Evolutionary conservation across 2,888 invertebrate species (phyloP).

Genomic region (Neuroscelio doddi): DNA sequence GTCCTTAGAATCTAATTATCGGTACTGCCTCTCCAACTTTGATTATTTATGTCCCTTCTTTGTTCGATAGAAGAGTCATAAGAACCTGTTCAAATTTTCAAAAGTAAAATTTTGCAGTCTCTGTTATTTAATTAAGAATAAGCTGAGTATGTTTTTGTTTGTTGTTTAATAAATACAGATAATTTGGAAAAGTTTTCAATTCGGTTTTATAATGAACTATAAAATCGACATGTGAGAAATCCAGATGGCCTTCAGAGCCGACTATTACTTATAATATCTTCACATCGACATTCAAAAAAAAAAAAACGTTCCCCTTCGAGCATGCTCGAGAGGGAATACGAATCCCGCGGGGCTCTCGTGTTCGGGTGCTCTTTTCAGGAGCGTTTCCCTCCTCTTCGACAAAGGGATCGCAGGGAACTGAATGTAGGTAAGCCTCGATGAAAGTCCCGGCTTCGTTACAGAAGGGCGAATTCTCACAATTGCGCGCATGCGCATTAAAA

Average conservation of each 20-base stretch:
- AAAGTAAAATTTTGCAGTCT: too few species aligned
- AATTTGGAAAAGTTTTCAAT: too few species aligned
- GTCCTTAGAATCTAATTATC: slow-evolving; percentile 64
- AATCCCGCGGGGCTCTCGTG: slow-evolving; percentile 28
- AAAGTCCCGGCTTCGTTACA: too few species aligned
- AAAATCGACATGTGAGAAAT: slow-evolving; percentile 10
- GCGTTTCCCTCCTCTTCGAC: slow-evolving; percentile 18
- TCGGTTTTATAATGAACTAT: not conserved
- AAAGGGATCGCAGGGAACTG: slow-evolving; percentile 25
- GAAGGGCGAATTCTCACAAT: too few species aligned
- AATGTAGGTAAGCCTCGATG: slow-evolving; percentile 11
- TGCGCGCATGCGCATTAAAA: too few species aligned
- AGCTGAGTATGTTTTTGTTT: too few species aligned
- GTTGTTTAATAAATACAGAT: too few species aligned
- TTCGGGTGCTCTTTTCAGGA: slow-evolving; percentile 31
- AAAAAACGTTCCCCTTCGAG: slow-evolving; percentile 23
- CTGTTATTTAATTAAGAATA: too few species aligned
- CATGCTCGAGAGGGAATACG: slow-evolving; percentile 19
- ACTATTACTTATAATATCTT: slow-evolving; percentile 51
- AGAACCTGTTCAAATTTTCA: too few species aligned
- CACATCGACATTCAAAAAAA: slow-evolving; percentile 23
- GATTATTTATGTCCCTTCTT: slow-evolving; percentile 61
- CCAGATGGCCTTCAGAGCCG: slow-evolving; percentile 44
- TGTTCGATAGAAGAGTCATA: slow-evolving; percentile 38
- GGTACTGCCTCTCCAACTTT: slow-evolving; percentile 52